Base-by-base conservation (phyloP, 2,797 vertebrate species). In the Anisognathus igniventris region DNA sequence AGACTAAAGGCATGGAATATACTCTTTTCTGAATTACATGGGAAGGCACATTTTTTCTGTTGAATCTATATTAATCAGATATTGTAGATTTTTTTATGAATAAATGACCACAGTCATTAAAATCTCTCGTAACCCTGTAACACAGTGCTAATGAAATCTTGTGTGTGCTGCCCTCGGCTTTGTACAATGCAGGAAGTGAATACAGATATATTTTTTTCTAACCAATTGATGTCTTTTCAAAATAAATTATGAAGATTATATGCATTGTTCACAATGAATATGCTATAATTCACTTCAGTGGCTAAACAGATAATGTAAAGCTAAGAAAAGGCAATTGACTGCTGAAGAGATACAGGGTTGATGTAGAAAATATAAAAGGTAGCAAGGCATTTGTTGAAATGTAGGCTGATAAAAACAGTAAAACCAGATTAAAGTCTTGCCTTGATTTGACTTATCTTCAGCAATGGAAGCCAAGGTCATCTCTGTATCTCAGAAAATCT, bases 231-330 rank as follows among this genome's bases (percentile, higher is more conserved):
- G 94, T 97, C 88, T 97, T 97, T 91, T 92, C 74, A 58, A 90
- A 96, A 94, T 96, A 97, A 98, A 95, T 96, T 96, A 96, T 97
- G 96, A 88, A 96, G 94, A 94, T 94, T 88, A 87, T 90, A 90
- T 44, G 6, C 96, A 95, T 97, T 97, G 97, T 98, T 98, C 96
- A 91, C 92, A 96, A 90, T 95, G 96, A 98, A 96, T 97, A 96
- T 96, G 97, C 96, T 96, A 87, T 98, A 98, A 97, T 95, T 98
- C 97, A 97, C 96, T 97, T 97, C 97, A 96, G 95, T 86, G 86
- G 82, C 96, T 97, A 97, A 98, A 97, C 93, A 96, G 98, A 98
- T 98, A 98, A 98, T 97, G 95, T 97, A 98, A 96, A 97, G 97
- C 92, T 95, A 84, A 96, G 94, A 88, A 97, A 96, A 96, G 96